phyloP scores from a whole-genome alignment of 2,888 invertebrate species.

The Folsomia manolachei region DNA sequence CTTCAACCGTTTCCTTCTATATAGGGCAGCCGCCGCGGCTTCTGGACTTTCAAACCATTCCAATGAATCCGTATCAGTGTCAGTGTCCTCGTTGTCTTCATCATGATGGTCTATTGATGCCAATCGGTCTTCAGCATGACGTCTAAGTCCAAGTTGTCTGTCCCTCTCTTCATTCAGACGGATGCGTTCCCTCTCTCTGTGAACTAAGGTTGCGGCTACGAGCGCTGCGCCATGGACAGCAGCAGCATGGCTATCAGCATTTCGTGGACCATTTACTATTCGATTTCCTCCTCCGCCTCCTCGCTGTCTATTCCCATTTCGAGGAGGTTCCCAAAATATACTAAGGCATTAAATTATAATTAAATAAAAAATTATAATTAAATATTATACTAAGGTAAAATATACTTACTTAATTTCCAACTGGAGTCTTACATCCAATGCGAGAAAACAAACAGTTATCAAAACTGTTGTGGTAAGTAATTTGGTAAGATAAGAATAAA shows the following conservation, averaged over 20 bases:
- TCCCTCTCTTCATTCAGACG: too few species aligned
- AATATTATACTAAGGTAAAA: too few species aligned
- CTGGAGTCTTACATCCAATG: conserved; percentile 66
- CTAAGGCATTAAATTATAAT: too few species aligned
- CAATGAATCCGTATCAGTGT: background rate
- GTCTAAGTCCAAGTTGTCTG: too few species aligned
- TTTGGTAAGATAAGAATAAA: too few species aligned
- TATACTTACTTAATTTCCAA: conserved; percentile 69
- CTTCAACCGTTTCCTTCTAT: background rate
- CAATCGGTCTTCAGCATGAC: too few species aligned
- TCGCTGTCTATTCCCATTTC: background rate
- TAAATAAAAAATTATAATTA: too few species aligned
- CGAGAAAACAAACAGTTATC: conserved; percentile 65
- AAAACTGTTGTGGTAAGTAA: too few species aligned
- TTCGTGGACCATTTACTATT: background rate
- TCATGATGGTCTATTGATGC: too few species aligned
- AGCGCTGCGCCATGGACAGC: too few species aligned
- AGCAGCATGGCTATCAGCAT: background rate
- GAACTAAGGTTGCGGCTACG: background rate
- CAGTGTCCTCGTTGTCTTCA: background rate
- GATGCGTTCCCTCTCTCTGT: background rate
- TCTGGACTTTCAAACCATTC: background rate
- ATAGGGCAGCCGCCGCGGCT: background rate
- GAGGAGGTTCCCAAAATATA: background rate
- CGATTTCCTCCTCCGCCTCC: background rate